Base-by-base conservation (phyloP, 2,888 invertebrate genomes). In the Oxycera nigricornis region DNA sequence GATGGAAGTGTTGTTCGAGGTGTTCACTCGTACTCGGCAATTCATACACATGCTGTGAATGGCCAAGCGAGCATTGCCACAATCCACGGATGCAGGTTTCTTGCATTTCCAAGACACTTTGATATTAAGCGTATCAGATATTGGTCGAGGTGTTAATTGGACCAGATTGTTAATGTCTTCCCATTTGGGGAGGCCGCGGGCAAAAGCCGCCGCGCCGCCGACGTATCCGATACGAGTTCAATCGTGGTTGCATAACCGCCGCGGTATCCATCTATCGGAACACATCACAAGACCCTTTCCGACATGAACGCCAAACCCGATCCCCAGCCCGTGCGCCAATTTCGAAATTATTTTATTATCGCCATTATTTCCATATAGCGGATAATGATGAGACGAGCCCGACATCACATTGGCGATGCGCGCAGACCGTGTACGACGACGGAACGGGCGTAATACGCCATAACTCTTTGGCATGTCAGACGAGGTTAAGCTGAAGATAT, bases 291-390 rank as follows among this genome's bases (percentile, higher is more conserved):
- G 55, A 31, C 52, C 22, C 70, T 22, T 11, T 14, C 55, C 28
- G 28, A 70, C 52, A 55, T 1, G 17, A n/a, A 20, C 35, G 52
- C 70, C 24, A 22, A 52, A 30, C 20, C 11, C n/a, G n/a, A n/a
- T n/a, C n/a, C n/a, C n/a, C n/a, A n/a, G n/a, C n/a, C 52, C 31
- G 50, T 52, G 35, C 52, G 52, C 52, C 70, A 70, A 52, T 70
- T 52, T 70, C 55, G 55, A 52, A 52, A 70, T 70, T 70, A 70
- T 70, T 70, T 70, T 70, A 70, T 70, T 70, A 70, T 70, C 68
- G 68, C 46, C 28, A 50, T 68, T 50, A 50, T 68, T 50, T 68
- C 65, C 65, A 65, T 65, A 65, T 65, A 65, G 65, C 68, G 68
- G 28, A 28, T 68, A 68, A 50, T 46, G 50, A 68, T 68, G 28